Evolutionary conservation across 2,797 vertebrate genomes (phyloP).

Genomic region (Buphagus erythrorhynchus): DNA sequence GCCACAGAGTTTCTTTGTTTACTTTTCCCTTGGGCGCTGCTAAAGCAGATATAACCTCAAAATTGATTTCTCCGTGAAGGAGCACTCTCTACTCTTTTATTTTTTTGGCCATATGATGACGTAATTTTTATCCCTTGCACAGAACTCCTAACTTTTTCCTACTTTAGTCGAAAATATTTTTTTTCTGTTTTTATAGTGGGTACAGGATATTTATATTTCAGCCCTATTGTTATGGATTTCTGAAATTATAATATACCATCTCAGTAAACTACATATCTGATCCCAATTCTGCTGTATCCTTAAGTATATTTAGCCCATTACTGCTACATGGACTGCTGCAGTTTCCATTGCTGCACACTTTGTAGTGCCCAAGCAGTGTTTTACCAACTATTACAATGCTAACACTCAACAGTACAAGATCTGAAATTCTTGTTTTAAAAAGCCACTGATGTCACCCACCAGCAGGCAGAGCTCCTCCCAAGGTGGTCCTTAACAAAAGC

Average conservation of each 20-base stretch:
- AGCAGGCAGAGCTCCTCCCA: neutral
- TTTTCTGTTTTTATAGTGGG: neutral
- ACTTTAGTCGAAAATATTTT: neutral
- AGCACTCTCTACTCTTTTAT: neutral
- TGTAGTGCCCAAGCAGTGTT: neutral
- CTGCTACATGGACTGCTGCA: neutral
- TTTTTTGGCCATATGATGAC: fast-evolving
- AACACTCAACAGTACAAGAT: neutral
- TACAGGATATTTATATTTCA: neutral
- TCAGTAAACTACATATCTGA: neutral
- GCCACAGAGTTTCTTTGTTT: neutral
- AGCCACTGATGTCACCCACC: neutral
- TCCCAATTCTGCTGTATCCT: neutral
- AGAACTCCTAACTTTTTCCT: neutral
- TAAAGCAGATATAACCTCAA: constrained; percentile 6
- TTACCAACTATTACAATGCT: neutral
- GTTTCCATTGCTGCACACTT: neutral
- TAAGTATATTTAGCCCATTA: neutral
- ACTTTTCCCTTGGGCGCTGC: neutral
- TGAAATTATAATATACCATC: neutral
- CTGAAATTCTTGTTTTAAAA: neutral
- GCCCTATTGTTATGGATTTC: neutral
- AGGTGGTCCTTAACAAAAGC: neutral
- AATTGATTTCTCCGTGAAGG: neutral
- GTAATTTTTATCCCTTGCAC: neutral